Conservation (phyloP, 2,888 invertebrate genomes). For the Rapana venosa region DNA sequence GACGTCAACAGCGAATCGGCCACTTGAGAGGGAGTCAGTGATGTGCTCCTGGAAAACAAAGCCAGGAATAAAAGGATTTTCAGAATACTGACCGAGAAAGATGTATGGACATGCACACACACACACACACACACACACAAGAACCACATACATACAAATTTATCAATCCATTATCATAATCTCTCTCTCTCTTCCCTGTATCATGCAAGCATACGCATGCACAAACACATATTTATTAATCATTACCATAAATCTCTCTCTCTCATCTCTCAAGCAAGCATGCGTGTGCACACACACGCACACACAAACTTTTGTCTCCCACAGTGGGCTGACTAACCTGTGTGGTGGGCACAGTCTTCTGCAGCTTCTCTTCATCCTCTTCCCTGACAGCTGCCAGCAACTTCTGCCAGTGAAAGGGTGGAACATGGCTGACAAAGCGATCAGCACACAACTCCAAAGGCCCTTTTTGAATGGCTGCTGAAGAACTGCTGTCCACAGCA, state of each 20-base stretch:
- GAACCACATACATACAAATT: no score
- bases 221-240: no score
- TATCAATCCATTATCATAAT: no score
- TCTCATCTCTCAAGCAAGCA: no score
- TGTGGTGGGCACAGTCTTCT: constrained; percentile 52
- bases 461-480: not conserved
- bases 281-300: not conserved
- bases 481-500: not conserved
- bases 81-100: not conserved
- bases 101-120: not conserved
- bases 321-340: not conserved
- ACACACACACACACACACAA: not conserved
- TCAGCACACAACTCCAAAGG: constrained; percentile 61
- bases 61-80: not conserved
- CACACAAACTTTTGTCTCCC: not conserved
- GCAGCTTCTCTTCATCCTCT: constrained; percentile 60
- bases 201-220: no score
- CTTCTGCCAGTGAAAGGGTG: constrained; percentile 68
- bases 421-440: constrained; percentile 63
- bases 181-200: no score
- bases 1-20: constrained; percentile 56
- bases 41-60: constrained; percentile 51
- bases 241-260: no score
- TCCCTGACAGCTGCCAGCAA: constrained; percentile 65
- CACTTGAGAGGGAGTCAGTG: constrained; percentile 49